Percentiles rank a stretch among this genome's conserved stretches.
Conservation (phyloP, 2,113 vertebrate genomes). For the Oreochromis niloticus region DNA sequence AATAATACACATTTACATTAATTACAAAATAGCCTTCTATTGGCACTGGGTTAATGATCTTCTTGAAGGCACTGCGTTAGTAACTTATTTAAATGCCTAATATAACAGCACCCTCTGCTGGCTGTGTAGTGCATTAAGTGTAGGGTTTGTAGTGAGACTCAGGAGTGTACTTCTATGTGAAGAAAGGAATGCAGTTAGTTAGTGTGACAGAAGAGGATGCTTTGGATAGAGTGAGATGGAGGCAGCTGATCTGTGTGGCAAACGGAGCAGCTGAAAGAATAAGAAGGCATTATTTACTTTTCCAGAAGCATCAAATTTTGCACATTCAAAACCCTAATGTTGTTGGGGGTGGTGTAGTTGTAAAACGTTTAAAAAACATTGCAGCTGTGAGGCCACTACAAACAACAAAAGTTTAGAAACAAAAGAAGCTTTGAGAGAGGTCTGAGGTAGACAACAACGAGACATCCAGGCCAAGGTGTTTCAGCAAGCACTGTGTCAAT, state of each 20-base stretch:
- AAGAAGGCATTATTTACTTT: background rate
- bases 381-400: background rate
- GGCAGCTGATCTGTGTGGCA: background rate
- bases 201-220: background rate
- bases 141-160: background rate
- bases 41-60: background rate
- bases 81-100: background rate
- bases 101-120: background rate
- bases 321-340: background rate
- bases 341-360: background rate
- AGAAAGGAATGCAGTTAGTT: background rate
- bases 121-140: background rate
- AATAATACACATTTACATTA: background rate
- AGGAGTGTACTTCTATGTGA: background rate
- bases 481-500: too few species aligned
- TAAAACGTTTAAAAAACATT: background rate
- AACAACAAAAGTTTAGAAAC: background rate
- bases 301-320: background rate
- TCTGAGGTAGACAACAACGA: too few species aligned
- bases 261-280: background rate
- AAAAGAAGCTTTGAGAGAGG: background rate
- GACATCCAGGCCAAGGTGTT: too few species aligned
- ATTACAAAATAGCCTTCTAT: background rate
- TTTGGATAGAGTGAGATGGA: background rate
- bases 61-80: too few species aligned